These are phyloP conservation scores for Condylostylus longicornis DNA, from an alignment of 1,140 invertebrate species.

Conservation along the genomic window DNA sequence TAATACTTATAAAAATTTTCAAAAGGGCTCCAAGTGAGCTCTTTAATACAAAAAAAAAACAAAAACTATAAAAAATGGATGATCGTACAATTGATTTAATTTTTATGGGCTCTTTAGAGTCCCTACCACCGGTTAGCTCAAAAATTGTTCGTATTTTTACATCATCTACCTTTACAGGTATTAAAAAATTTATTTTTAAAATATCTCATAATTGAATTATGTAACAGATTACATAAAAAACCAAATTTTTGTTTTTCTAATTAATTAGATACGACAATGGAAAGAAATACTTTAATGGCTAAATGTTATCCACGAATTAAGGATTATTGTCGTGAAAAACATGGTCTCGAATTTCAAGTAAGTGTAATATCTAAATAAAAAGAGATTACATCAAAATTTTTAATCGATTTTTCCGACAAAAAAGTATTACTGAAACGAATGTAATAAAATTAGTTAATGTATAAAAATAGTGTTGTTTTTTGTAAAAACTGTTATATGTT, in stretches of 20 bases:
- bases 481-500: no score
- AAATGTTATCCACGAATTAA: slow-evolving; percentile 95
- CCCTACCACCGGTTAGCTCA: slow-evolving; percentile 85
- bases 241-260: slow-evolving; percentile 10
- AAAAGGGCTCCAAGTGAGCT: no score
- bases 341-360: slow-evolving; percentile 97
- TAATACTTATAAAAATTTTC: no score
- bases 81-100: slow-evolving; percentile 80
- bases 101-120: slow-evolving; percentile 74
- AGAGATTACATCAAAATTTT: no score
- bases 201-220: slow-evolving; percentile 1
- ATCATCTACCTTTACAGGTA: slow-evolving; percentile 96
- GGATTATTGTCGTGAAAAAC: slow-evolving; percentile 92
- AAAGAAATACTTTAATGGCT: slow-evolving; percentile 95
- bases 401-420: no score
- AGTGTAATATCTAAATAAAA: slow-evolving; percentile 9
- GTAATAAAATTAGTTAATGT: no score
- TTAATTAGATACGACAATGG: slow-evolving; percentile 82
- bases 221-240: slow-evolving; percentile 8
- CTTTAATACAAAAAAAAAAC: no score
- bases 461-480: no score
- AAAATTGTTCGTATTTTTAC: slow-evolving; percentile 98
- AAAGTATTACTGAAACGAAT: no score
- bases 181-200: slow-evolving; percentile 19
- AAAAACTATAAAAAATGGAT: no score